Conservation (phyloP, 2,113 vertebrate species). For the Sylvia atricapilla region DNA sequence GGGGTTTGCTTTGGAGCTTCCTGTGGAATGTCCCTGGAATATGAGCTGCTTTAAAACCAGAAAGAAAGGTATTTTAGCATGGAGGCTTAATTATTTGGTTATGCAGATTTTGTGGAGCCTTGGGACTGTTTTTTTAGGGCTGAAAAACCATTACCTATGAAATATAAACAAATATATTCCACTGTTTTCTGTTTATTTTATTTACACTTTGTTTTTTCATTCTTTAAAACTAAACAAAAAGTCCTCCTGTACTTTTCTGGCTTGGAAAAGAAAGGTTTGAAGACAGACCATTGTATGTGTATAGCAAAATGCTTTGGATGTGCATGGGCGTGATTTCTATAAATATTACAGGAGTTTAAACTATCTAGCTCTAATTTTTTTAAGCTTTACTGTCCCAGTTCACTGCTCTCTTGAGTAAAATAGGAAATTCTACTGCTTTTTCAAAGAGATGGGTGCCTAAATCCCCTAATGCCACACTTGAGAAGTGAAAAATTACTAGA, state of each 20-base stretch:
- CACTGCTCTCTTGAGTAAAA: neutral
- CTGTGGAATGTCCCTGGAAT: neutral
- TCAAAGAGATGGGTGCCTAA: neutral
- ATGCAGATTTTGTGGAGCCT: neutral
- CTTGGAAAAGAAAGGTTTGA: neutral
- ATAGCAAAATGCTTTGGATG: neutral
- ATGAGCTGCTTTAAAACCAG: neutral
- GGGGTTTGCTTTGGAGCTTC: neutral
- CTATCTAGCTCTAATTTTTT: neutral
- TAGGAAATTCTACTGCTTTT: neutral
- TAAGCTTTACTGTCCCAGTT: neutral
- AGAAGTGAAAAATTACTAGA: neutral
- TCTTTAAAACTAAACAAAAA: neutral
- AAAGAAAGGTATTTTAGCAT: neutral
- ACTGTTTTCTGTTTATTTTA: neutral
- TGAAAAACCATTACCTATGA: neutral
- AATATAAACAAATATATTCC: neutral
- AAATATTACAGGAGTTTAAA: neutral
- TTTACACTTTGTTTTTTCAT: neutral
- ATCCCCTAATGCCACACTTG: neutral
- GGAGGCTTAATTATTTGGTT: neutral
- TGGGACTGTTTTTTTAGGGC: neutral
- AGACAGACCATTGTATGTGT: neutral
- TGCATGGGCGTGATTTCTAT: neutral
- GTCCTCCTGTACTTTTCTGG: neutral